A percentile compares a stretch with the other conserved stretches of the same genome.
Conservation (phyloP, 2,888 invertebrate genomes). For the Microplitis deprimator region DNA sequence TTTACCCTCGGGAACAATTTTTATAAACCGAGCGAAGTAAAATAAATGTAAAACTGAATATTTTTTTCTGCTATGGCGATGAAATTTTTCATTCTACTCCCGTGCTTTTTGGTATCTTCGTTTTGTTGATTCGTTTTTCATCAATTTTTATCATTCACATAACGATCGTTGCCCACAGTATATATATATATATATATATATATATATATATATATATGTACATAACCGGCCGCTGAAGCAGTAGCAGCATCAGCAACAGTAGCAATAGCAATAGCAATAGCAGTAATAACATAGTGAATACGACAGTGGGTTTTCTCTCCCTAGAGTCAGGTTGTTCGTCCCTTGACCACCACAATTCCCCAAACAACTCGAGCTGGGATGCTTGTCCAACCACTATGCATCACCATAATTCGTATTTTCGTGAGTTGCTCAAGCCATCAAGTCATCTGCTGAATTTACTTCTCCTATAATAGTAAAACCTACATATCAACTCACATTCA, state of each 20-base stretch:
- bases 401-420: slow-evolving; percentile 25
- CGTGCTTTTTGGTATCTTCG: slow-evolving; percentile 16
- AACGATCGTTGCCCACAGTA: not conserved
- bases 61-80: not conserved
- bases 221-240: not conserved
- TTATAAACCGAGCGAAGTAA: not conserved
- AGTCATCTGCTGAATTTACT: not conserved
- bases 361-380: slow-evolving; percentile 38
- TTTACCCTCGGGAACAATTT: not conserved
- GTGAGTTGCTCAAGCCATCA: not conserved
- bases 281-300: not conserved
- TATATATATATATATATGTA: not conserved
- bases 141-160: not conserved
- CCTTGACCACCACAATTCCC: slow-evolving; percentile 49
- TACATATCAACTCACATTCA: not conserved
- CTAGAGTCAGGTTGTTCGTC: slow-evolving; percentile 12
- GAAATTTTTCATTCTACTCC: slow-evolving; percentile 8
- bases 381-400: slow-evolving; percentile 19
- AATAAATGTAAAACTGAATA: not conserved
- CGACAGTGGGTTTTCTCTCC: not conserved
- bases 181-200: not conserved
- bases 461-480: not conserved
- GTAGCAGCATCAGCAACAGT: not conserved
- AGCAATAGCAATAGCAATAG: not conserved
- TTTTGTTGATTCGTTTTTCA: slow-evolving; percentile 12